Evolutionary conservation across 2,888 invertebrate genomes (phyloP), one percentile per base, ranked within the genome.

Genomic region (Oxytorus armatus): DNA sequence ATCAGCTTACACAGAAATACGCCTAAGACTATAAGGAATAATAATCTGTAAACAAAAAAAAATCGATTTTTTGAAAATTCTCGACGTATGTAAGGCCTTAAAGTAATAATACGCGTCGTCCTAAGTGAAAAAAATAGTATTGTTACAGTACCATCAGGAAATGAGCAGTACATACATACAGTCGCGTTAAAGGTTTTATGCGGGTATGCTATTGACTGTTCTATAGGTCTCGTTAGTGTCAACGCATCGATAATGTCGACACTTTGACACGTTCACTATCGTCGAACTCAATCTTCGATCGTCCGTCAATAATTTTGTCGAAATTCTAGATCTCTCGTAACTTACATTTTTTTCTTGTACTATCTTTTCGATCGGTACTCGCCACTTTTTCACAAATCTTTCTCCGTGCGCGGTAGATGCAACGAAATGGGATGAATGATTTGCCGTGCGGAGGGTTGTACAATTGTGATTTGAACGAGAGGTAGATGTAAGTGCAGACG

Each of bases 401-500:
- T 51, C 23, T 51, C 49, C n/a, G n/a, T 51, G 49, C 21, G 10
- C 11, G 49, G 21, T 7, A 8, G 49, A 49, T 1, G 49, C 8
- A n/a, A n/a, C n/a, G n/a, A n/a, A n/a, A n/a, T n/a, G n/a, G n/a
- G n/a, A n/a, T n/a, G n/a, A n/a, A n/a, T n/a, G n/a, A n/a, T n/a
- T 49, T 21, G 1, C 8, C 10, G 21, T 11, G 23, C 18, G 23
- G 11, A 0, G 10, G 33, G 16, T 14, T 25, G 47, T 11, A 49
- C 18, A 44, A 16, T 25, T 16, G 11, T 42, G 44, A 11, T 29
- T 7, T 11, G 44, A 42, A 29, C 10, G 44, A 51, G 59, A 21
- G 18, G 70, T 68, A 42, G n/a, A n/a, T n/a, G n/a, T 33, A 72
- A 55, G 72, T 42, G 44, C 25, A 39, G 57, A 65, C 63, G 70